Base-by-base conservation (phyloP, 1,140 invertebrate genomes). In the Agrypnia vestita region DNA sequence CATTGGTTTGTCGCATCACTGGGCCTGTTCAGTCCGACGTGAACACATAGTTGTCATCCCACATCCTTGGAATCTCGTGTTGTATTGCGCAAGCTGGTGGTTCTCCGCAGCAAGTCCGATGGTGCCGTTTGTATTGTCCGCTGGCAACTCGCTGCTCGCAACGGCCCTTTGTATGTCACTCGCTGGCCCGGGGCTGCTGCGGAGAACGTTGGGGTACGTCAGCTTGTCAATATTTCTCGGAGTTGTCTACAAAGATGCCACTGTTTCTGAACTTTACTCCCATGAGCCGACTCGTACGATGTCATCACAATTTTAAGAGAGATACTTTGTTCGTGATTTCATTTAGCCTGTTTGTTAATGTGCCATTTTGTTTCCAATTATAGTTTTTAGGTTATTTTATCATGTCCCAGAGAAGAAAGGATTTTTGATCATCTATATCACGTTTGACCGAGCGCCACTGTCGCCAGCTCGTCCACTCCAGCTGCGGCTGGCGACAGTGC, bases 381-480 rank as follows among this genome's bases (percentile, higher is more conserved):
- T 88, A 87, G 91, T 89, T 87, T n/a, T 88, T 89, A 90, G 90
- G 87, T 91, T 90, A 91, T 91, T 91, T 90, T 91, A 91, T 90
- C 62, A 89, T 91, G 90, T 90, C 90, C 89, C 88, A 90, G 90
- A 87, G 87, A 86, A 90, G 83, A 87, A 91, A 92, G 91, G 92
- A 92, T 93, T 92, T 93, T 93, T 93, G 91, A 93, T 91, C 91
- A 93, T 90, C 86, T 85, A 78, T 80, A 84, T 83, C 80, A 81
- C 81, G 74, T 76, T 61, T 67, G 76, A 76, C 80, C 80, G 74
- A 55, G 76, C 62, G 53, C 47, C 51, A 59, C 74, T 61, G 21
- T 21, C 55, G 62, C 53, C 64, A 71, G 73, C 79, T 49, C 80
- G 83, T 76, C 19, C 25, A 35, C 25, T 35, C 25, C 25, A 35